phyloP scores from a whole-genome alignment of 2,888 invertebrate genomes.

The Heliconius hortense region DNA sequence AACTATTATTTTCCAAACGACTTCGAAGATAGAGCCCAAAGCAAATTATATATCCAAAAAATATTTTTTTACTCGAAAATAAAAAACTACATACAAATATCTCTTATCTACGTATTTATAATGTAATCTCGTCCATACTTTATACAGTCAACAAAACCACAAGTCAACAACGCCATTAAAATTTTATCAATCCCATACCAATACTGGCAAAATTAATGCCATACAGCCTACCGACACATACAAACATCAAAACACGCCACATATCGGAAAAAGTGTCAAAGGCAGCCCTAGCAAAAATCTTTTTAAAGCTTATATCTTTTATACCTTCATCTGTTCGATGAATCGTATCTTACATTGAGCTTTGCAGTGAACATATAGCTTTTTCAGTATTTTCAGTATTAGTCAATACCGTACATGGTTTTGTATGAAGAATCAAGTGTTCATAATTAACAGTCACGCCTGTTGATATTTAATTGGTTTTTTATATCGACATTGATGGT shows the following conservation, averaged over 20 bases:
- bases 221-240: background rate
- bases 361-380: slow-evolving; percentile 6
- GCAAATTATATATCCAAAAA: too few relatives aligned
- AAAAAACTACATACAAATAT: background rate
- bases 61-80: too few relatives aligned
- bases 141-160: background rate
- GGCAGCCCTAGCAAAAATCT: slow-evolving; percentile 32
- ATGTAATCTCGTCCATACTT: background rate
- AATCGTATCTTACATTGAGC: slow-evolving; percentile 32
- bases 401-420: slow-evolving; percentile 7
- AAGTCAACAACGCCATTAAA: background rate
- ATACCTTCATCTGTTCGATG: slow-evolving; percentile 38
- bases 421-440: slow-evolving; percentile 5
- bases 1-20: too few relatives aligned
- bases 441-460: slow-evolving; percentile 20
- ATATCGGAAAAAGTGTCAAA: slow-evolving; percentile 21
- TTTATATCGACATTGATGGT: slow-evolving; percentile 23
- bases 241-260: background rate
- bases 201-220: background rate
- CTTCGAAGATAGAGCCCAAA: too few relatives aligned
- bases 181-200: slow-evolving; percentile 1
- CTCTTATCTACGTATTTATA: background rate
- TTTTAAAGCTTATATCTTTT: slow-evolving; percentile 27
- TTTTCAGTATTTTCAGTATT: slow-evolving; percentile 22
- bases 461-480: slow-evolving; percentile 29